Conservation (phyloP, 2,113 vertebrate species). For the Hippocampus abdominalis region DNA sequence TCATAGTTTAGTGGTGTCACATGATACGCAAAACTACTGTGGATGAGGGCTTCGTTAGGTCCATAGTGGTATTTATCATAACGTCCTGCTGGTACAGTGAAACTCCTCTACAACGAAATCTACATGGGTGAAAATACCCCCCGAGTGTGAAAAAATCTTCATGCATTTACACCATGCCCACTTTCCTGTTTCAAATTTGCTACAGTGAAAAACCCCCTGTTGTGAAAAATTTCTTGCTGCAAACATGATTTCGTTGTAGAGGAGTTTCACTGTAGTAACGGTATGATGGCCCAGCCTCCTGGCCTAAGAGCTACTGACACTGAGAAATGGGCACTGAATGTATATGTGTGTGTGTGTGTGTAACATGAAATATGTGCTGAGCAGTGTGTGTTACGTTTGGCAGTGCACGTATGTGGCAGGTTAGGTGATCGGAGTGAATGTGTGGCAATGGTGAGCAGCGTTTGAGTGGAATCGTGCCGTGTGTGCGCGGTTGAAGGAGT, state of each 20-base stretch:
- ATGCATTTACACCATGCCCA: too few relatives aligned
- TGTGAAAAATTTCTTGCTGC: too few relatives aligned
- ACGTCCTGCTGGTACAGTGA: conserved; percentile 49
- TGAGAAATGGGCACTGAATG: background rate
- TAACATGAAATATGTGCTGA: background rate
- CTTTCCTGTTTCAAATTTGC: too few relatives aligned
- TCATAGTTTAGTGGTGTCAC: background rate
- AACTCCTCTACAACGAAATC: too few relatives aligned
- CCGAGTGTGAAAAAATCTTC: too few relatives aligned
- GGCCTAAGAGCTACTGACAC: background rate
- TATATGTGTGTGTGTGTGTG: background rate
- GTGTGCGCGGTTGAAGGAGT: conserved; percentile 17
- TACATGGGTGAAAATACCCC: too few relatives aligned
- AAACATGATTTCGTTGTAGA: too few relatives aligned
- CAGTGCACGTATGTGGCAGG: conserved; percentile 49
- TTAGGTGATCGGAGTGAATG: conserved; percentile 10
- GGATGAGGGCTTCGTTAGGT: background rate
- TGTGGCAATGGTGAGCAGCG: conserved; percentile 42
- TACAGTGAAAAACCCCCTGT: too few relatives aligned
- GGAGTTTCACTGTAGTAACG: too few relatives aligned
- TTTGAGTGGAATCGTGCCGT: conserved; percentile 16
- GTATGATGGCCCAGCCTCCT: background rate
- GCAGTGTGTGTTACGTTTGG: conserved; percentile 46
- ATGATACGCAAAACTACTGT: background rate
- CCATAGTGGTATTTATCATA: background rate